Percentiles rank a stretch among this genome's conserved stretches.
These are phyloP conservation scores for Turnix velox DNA, from an alignment of 2,113 vertebrate genomes.

Conservation along the genomic window DNA sequence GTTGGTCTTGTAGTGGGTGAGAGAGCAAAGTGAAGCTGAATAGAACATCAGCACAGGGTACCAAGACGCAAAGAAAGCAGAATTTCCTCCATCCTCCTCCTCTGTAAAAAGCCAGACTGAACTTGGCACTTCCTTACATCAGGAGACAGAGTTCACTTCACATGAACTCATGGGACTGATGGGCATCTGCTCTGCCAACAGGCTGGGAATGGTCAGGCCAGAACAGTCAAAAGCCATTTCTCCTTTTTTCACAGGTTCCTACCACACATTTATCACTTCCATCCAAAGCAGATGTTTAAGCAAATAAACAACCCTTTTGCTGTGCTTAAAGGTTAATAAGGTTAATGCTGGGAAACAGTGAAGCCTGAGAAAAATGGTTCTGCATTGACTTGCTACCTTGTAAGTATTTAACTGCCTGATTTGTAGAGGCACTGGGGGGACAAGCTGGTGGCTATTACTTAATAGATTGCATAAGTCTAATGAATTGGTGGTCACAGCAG, in stretches of 20 bases:
- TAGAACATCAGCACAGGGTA: background rate
- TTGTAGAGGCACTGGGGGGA: background rate
- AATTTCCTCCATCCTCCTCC: background rate
- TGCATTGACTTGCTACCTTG: constrained; percentile 4
- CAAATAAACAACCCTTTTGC: background rate
- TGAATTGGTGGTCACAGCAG: constrained; percentile 19
- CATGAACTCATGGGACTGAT: background rate
- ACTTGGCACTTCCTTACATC: background rate
- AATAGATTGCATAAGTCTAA: background rate
- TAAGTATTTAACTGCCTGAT: background rate
- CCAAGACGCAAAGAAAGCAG: background rate
- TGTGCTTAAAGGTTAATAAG: constrained; percentile 39
- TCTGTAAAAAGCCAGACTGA: background rate
- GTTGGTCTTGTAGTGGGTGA: background rate
- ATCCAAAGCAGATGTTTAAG: background rate
- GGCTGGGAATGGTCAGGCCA: background rate
- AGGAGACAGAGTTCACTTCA: background rate
- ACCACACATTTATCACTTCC: background rate
- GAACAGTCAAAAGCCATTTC: background rate
- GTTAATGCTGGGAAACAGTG: constrained; percentile 24
- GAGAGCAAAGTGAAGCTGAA: background rate
- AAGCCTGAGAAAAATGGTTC: constrained; percentile 44
- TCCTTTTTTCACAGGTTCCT: background rate
- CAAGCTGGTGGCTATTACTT: background rate
- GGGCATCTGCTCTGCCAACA: background rate